Percentiles rank a stretch among this genome's conserved stretches.
Evolutionary conservation across 2,888 invertebrate species (phyloP).

Genomic region (Erannis defoliaria): DNA sequence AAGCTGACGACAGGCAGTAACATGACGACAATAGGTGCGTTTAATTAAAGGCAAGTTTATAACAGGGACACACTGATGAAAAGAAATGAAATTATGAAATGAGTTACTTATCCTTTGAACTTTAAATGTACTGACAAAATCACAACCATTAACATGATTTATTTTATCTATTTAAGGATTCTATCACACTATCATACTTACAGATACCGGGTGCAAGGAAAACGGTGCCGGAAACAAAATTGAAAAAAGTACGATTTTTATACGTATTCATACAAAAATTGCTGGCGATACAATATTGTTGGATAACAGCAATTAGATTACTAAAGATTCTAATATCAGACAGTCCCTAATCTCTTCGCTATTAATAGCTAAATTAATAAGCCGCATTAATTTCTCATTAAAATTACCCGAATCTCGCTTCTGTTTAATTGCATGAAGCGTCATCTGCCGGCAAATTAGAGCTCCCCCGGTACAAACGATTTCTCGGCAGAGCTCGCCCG

Average conservation of each 20-base stretch:
- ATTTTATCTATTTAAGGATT: no score
- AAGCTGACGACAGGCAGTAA: conserved; percentile 17
- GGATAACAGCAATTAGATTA: neutral
- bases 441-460: conserved; percentile 60
- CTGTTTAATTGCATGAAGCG: conserved; percentile 60
- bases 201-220: no score
- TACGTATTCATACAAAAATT: no score
- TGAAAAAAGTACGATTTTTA: no score
- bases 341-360: neutral
- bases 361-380: conserved; percentile 10
- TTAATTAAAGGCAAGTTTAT: conserved; percentile 19
- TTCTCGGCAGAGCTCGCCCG: conserved; percentile 50
- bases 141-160: no score
- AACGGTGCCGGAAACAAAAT: no score
- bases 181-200: no score
- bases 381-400: conserved; percentile 35
- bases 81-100: neutral
- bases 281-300: no score
- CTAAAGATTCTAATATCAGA: neutral
- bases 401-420: conserved; percentile 41
- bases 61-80: neutral
- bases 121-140: no score
- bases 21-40: conserved; percentile 18
- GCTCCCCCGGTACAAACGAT: conserved; percentile 53
- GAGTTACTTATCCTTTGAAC: no score